Evolutionary conservation across 2,888 invertebrate species (phyloP), one percentile per base, ranked within the genome.

Genomic region (Ptycholaimellus sp.): DNA sequence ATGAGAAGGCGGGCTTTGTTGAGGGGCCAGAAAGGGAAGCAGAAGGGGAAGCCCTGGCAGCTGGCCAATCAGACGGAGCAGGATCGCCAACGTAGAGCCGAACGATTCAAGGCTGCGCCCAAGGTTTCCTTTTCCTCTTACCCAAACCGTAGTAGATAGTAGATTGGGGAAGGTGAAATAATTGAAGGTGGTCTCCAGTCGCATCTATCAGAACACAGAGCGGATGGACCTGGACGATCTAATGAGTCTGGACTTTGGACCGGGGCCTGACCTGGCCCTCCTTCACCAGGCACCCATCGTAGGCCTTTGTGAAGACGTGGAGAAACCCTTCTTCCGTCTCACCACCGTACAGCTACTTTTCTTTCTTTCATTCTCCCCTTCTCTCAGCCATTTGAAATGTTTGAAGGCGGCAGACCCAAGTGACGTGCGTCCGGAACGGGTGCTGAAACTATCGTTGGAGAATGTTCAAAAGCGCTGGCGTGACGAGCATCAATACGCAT

Each of bases 291-390:
- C 49, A 74, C 74, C 82, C 60, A 78, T 96, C 56, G 76, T 87
- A 48, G 96, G 93, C 44, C 82, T 82, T 17, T 85, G 83, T 63
- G 71, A 70, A 59, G 80, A 87, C 58, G 65, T 96, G 54, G 93
- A 96, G 63, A 96, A 99, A 61, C 76, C 77, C 33, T 96, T 87
- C 62, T 70, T 99, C 49, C 71, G 96, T 51, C 68, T 96, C 38
- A 99, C 96, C 25, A 63, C 70, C 40, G 71, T 71, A 30, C 32
- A 49, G 42, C 30, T 21, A 17, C 33, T 18, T 34, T 30, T 22
- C n/a, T 32, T 27, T 20, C 16, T 36, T n/a, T 35, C 17, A 5
- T 7, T 16, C 3, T 33, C 19, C 16, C 21, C 18, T 27, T 40
- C 33, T 29, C 30, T 18, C 18, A 21, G 21, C 14, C 22, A n/a